Conservation (phyloP, 2,888 invertebrate species). For the Melinopterus prodromus region DNA sequence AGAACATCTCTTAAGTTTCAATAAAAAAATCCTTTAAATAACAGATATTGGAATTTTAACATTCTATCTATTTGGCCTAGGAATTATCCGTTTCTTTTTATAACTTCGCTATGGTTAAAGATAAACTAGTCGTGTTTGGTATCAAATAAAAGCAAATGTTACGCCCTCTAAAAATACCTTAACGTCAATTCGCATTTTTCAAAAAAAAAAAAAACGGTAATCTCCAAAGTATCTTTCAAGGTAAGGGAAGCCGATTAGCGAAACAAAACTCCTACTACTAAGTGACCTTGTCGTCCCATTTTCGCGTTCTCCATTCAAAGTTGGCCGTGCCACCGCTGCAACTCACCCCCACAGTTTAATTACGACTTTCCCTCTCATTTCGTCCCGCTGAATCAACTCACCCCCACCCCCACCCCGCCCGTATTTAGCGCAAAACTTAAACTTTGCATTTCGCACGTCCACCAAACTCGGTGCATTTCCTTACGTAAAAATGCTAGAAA, state of each 20-base stretch:
- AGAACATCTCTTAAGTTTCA: no score
- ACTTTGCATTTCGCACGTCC: not conserved
- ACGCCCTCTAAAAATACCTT: not conserved
- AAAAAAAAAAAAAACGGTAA: no score
- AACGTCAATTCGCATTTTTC: not conserved
- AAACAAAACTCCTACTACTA: not conserved
- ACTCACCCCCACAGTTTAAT: not conserved
- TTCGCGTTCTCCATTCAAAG: not conserved
- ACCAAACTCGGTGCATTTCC: not conserved
- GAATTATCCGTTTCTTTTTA: not conserved
- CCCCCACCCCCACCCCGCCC: not conserved
- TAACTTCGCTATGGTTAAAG: not conserved
- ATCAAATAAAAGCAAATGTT: not conserved
- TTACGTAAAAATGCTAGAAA: not conserved
- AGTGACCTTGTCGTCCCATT: not conserved
- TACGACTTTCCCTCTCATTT: not conserved
- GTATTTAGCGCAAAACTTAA: not conserved
- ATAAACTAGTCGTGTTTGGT: not conserved
- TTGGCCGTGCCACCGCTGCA: not conserved
- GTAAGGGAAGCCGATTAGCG: no score
- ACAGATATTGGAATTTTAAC: not conserved
- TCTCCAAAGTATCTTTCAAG: no score
- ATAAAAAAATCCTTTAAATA: not conserved
- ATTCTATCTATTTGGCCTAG: not conserved
- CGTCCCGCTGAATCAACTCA: not conserved